Evolutionary conservation across 2,113 vertebrate genomes (phyloP), one percentile per base, ranked within the genome.

Genomic region (Toxostoma redivivum): DNA sequence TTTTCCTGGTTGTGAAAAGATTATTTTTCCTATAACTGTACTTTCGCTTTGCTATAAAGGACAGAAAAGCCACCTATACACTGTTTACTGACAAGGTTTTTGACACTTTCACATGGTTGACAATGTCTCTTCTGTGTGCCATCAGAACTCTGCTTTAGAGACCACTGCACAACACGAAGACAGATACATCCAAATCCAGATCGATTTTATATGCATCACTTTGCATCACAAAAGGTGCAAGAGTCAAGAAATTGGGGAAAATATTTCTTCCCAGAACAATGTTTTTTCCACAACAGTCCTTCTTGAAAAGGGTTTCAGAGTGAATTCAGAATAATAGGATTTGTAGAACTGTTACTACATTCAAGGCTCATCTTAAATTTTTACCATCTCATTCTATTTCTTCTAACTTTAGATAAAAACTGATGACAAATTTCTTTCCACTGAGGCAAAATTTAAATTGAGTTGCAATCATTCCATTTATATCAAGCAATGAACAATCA

Each of bases 121-220:
- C 84, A 73, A 44, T 40, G 4, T 24, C 20, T 62, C 18, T 70
- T 3, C 16, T 51, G 4, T 22, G 4, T 81, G 15, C 6, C 31
- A 50, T 12, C 23, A 56, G 30, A 86, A 20, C 11, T 20, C 40
- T 58, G 2, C 15, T 58, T 65, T 53, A 72, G 13, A 31, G 9
- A 22, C 2, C 31, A 4, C 12, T 90, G 54, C 50, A 35, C n/a
- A 61, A 38, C 8, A 40, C 15, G 28, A 76, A 61, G 35, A 35
- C 15, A 72, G 21, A 72, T 25, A 16, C 17, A 86, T 51, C 18
- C 23, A 62, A 69, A 77, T 24, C 21, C 19, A 12, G 11, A 81
- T 1, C 1, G 24, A 45, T 53, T 76, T 93, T 40, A 62, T 0
- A 1, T 62, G 2, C 17, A 60, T 16, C 19, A 57, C 3, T 58